A percentile compares a stretch with the other conserved stretches of the same genome.
These are phyloP conservation scores for Hassar affinis DNA, from an alignment of 2,113 vertebrate genomes.

Conservation along the genomic window DNA sequence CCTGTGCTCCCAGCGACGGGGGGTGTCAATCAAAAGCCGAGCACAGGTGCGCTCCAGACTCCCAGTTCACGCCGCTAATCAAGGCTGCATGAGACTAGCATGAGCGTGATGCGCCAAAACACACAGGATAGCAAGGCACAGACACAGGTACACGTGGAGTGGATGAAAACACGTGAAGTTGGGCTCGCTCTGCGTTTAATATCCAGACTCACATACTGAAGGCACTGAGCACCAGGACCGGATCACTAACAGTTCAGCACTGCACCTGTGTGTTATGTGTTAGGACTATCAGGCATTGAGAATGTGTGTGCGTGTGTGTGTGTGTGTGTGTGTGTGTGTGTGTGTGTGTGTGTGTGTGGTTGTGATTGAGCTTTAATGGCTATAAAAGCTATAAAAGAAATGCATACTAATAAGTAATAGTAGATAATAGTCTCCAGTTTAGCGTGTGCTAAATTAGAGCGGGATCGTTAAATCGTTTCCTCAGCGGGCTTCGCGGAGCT, in stretches of 20 bases:
- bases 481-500: too few species aligned
- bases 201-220: not conserved
- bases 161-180: not conserved
- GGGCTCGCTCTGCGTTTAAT: not conserved
- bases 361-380: not conserved
- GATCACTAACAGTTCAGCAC: not conserved
- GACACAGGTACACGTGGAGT: not conserved
- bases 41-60: slow-evolving; percentile 34
- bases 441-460: too few species aligned
- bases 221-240: not conserved
- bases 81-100: not conserved
- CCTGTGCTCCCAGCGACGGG: slow-evolving; percentile 24
- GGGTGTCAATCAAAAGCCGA: slow-evolving; percentile 41
- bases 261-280: not conserved
- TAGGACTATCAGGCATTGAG: not conserved
- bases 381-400: too few species aligned
- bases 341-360: too few species aligned
- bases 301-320: not conserved
- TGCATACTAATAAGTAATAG: too few species aligned
- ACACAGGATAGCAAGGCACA: not conserved
- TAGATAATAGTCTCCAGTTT: too few species aligned
- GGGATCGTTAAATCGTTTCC: too few species aligned
- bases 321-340: slow-evolving; percentile 16
- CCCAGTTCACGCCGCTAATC: not conserved
- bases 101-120: not conserved